Conservation (phyloP, 2,797 vertebrate genomes). For the Peromyscus melanophrys region DNA sequence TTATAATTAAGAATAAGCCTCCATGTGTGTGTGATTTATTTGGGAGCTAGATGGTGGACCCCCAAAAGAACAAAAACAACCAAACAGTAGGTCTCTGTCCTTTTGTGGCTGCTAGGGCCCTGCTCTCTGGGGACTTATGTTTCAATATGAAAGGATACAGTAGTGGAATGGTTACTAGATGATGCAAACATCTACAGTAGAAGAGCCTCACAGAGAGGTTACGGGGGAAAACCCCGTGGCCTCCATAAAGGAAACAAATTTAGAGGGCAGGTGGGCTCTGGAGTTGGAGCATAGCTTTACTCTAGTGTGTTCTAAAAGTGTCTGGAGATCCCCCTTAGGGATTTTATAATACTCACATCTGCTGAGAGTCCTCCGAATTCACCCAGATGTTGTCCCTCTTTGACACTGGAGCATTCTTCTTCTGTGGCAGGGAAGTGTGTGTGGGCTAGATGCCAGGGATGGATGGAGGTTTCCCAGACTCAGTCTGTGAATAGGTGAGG, state of each 20-base stretch:
- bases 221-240: accelerated
- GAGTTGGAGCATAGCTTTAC: neutral
- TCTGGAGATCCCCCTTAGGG: too few species aligned
- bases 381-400: neutral
- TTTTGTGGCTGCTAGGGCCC: neutral
- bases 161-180: slow-evolving; percentile 38
- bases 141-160: slow-evolving; percentile 44
- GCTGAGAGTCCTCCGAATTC: neutral
- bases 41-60: too few species aligned
- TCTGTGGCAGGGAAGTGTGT: neutral
- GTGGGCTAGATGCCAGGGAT: neutral
- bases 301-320: neutral
- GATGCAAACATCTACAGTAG: neutral
- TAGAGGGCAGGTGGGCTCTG: neutral
- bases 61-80: too few species aligned
- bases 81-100: neutral
- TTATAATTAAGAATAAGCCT: too few species aligned
- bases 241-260: neutral
- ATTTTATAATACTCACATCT: neutral
- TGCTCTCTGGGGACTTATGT: neutral
- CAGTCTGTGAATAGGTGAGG: neutral
- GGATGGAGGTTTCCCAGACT: neutral
- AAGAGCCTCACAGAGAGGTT: neutral
- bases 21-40: too few species aligned
- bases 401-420: neutral